Evolutionary conservation across 2,113 vertebrate species (phyloP).

Genomic region (Scatophagus argus): DNA sequence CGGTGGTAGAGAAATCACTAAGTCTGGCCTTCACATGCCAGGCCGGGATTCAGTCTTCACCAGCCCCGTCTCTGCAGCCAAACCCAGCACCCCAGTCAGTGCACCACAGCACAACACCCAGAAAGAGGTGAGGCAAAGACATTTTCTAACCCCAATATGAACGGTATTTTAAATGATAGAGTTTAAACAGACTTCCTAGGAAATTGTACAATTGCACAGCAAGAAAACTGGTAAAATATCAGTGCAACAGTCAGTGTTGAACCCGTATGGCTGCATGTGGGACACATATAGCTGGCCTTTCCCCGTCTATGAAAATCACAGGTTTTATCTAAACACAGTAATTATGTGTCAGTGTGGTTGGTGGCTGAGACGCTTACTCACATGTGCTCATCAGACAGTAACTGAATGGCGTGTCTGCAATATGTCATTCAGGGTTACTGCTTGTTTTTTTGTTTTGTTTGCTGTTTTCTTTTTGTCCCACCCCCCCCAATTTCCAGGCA

Average conservation of each 20-base stretch:
- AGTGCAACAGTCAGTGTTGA: not conserved
- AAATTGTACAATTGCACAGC: not conserved
- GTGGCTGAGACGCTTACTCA: constrained; percentile 16
- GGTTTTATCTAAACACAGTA: constrained; percentile 49
- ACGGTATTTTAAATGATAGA: not conserved
- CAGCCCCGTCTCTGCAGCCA: constrained; percentile 96
- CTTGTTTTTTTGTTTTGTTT: too few relatives aligned
- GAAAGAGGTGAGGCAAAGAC: constrained; percentile 90
- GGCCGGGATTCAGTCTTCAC: constrained; percentile 96
- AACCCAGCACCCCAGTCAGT: constrained; percentile 91
- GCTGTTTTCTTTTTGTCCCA: too few relatives aligned
- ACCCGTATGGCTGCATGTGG: not conserved
- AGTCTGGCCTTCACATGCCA: constrained; percentile 92
- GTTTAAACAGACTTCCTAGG: not conserved
- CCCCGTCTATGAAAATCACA: constrained; percentile 37
- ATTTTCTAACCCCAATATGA: not conserved
- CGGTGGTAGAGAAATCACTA: constrained; percentile 91
- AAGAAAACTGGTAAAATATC: not conserved
- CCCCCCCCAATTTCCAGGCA: not conserved
- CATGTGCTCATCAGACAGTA: not conserved
- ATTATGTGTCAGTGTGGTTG: constrained; percentile 47
- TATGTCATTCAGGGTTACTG: not conserved
- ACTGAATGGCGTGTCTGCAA: not conserved
- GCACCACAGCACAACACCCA: constrained; percentile 90
- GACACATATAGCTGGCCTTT: not conserved